Conservation (phyloP, 2,113 vertebrate species). For the Harpagus bidentatus region DNA sequence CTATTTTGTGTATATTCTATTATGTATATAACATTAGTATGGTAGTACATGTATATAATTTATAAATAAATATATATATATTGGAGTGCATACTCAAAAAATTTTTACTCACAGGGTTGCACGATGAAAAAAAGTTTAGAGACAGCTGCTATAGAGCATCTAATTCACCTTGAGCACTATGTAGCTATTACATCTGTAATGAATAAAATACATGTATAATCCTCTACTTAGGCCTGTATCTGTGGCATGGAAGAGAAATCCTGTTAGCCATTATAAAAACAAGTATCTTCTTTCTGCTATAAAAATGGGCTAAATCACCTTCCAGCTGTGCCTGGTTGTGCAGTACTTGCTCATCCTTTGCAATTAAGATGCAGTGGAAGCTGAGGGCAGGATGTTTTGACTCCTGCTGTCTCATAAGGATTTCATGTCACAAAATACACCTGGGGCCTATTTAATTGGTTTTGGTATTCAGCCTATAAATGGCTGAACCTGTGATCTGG, state of each 20-base stretch:
- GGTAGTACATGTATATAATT: background rate
- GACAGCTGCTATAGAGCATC: background rate
- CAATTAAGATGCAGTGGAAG: background rate
- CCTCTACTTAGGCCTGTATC: background rate
- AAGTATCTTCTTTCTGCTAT: background rate
- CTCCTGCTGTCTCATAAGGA: background rate
- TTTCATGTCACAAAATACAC: background rate
- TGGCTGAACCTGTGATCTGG: background rate
- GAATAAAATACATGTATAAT: background rate
- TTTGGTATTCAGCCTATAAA: background rate
- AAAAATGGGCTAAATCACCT: background rate
- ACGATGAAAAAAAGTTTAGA: background rate
- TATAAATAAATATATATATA: background rate
- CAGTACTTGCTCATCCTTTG: background rate
- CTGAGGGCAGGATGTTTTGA: background rate
- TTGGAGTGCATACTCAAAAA: background rate
- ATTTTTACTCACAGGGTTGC: background rate
- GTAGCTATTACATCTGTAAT: background rate
- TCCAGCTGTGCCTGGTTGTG: background rate
- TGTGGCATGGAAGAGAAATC: background rate
- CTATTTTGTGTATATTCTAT: background rate
- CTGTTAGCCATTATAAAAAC: background rate
- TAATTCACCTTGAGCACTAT: background rate
- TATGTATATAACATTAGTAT: background rate
- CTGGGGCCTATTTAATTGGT: background rate